Evolutionary conservation across 2,113 vertebrate species (phyloP).

Genomic region (Eubucco bourcierii): DNA sequence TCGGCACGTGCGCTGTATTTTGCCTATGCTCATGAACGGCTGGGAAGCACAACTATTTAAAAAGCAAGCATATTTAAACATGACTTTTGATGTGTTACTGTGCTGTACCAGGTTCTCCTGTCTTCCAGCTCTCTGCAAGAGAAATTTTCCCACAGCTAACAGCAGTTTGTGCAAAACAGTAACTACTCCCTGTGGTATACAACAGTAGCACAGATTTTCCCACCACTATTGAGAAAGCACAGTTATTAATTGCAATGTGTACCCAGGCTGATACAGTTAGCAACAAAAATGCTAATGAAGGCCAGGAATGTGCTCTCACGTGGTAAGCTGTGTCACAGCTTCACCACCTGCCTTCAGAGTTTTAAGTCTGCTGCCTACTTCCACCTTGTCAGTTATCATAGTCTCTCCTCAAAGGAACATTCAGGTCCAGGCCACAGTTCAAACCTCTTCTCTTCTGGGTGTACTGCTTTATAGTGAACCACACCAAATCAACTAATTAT

Average conservation of each 20-base stretch:
- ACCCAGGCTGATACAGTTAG: not conserved
- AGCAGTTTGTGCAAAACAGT: not conserved
- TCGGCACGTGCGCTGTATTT: not conserved
- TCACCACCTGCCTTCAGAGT: not conserved
- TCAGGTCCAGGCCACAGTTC: not conserved
- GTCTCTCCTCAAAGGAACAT: not conserved
- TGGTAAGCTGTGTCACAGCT: not conserved
- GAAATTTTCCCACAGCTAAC: not conserved
- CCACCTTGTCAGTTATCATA: not conserved
- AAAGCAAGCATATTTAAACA: not conserved
- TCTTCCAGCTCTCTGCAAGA: not conserved
- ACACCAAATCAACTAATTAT: not conserved
- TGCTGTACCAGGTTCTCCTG: not conserved
- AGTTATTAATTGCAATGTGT: not conserved
- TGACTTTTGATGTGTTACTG: not conserved
- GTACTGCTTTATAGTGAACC: not conserved
- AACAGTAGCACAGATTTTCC: not conserved
- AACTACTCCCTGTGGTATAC: not conserved
- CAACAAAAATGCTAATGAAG: not conserved
- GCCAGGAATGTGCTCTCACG: not conserved
- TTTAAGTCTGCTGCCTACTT: not conserved
- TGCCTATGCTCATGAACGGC: not conserved
- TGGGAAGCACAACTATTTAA: not conserved
- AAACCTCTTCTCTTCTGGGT: not conserved
- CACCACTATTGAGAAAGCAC: not conserved